phyloP scores from a whole-genome alignment of 1,140 invertebrate genomes.

The Eueides isabella region DNA sequence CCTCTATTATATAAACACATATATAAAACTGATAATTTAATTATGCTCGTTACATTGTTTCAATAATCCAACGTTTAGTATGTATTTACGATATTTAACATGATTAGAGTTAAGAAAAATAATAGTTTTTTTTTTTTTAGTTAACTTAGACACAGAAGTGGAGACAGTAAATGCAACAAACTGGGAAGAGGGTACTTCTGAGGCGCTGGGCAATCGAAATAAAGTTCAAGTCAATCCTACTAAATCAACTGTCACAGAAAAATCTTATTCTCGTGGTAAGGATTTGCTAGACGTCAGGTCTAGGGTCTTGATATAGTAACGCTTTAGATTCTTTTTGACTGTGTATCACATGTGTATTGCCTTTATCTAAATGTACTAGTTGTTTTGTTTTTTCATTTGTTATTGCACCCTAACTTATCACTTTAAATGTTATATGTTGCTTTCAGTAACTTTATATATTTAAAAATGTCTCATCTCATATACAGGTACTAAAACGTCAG shows the following conservation, averaged over 20 bases:
- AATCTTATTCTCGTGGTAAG: conserved; percentile 37
- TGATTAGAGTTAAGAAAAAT: too few relatives aligned
- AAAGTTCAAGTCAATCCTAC: conserved; percentile 34
- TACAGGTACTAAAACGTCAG: conserved; percentile 68
- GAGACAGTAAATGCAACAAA: conserved; percentile 58
- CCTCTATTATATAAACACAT: too few relatives aligned
- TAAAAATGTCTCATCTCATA: not conserved
- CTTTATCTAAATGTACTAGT: not conserved
- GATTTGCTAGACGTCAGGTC: too few relatives aligned
- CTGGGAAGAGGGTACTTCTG: conserved; percentile 56
- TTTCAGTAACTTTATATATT: too few relatives aligned
- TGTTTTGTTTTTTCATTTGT: not conserved
- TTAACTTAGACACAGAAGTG: conserved; percentile 51
- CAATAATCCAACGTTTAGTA: too few relatives aligned
- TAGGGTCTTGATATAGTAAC: not conserved
- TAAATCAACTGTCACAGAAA: conserved; percentile 30
- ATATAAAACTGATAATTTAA: too few relatives aligned
- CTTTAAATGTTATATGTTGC: not conserved
- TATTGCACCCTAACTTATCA: not conserved
- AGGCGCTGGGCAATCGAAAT: conserved; percentile 40
- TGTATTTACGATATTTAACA: too few relatives aligned
- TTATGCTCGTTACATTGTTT: too few relatives aligned
- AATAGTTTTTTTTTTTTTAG: conserved; percentile 47
- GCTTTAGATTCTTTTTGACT: too few relatives aligned
- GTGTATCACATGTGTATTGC: not conserved